Evolutionary conservation across 2,888 invertebrate species (phyloP).

Genomic region (Torymus aiolomorphi): DNA sequence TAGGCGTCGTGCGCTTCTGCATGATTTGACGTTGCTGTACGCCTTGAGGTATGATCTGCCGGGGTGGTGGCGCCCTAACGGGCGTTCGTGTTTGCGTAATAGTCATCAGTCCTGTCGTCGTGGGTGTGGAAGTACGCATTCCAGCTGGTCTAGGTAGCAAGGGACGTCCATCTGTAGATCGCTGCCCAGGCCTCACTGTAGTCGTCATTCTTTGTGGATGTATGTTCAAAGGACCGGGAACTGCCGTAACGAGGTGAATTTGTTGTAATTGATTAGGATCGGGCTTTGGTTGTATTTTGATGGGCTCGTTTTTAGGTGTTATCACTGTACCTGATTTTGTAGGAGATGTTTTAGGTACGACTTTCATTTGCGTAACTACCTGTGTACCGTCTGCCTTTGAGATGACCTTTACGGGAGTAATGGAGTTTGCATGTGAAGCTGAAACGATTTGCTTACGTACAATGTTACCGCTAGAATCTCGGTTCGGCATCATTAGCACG

Average conservation of each 20-base stretch:
- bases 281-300: constrained; percentile 74
- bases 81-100: constrained; percentile 64
- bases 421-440: constrained; percentile 63
- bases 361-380: constrained; percentile 74
- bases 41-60: constrained; percentile 59
- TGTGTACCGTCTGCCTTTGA: constrained; percentile 73
- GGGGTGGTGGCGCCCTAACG: constrained; percentile 65
- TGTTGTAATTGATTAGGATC: constrained; percentile 71
- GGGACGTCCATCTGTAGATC: constrained; percentile 60
- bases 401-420: constrained; percentile 72
- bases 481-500: constrained; percentile 73
- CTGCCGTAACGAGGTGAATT: constrained; percentile 73
- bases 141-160: constrained; percentile 42
- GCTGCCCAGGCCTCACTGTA: constrained; percentile 48
- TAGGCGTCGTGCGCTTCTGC: constrained; percentile 58
- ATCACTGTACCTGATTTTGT: constrained; percentile 59
- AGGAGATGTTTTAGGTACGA: constrained; percentile 68
- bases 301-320: constrained; percentile 70
- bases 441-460: constrained; percentile 71
- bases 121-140: constrained; percentile 45
- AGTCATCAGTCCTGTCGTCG: constrained; percentile 34
- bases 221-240: constrained; percentile 66
- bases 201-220: constrained; percentile 67
- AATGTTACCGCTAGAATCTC: constrained; percentile 66
- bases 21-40: constrained; percentile 47